phyloP scores from a whole-genome alignment of 2,797 vertebrate genomes.

The Cynopterus sphinx region DNA sequence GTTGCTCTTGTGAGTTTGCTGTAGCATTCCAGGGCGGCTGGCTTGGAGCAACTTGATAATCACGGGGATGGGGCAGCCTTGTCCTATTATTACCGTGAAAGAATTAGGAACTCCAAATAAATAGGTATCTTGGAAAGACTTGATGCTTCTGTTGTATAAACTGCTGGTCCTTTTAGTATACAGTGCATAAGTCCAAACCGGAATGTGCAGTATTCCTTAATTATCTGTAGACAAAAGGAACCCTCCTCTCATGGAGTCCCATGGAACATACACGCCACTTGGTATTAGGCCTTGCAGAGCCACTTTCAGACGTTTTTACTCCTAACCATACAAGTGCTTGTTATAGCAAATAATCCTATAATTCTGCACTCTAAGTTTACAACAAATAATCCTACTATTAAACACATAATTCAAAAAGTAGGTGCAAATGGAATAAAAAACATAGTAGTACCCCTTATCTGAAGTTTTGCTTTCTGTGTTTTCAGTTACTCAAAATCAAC shows the following conservation, averaged over 20 bases:
- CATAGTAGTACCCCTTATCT: not conserved
- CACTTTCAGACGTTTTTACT: not conserved
- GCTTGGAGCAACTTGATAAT: not conserved
- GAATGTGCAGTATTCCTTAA: not conserved
- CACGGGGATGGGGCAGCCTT: not conserved
- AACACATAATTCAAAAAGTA: not conserved
- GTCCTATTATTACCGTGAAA: not conserved
- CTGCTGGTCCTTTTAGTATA: not conserved
- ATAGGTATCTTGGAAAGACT: not conserved
- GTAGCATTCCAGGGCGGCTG: not conserved
- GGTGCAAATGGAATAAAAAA: not conserved
- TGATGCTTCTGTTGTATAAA: not conserved
- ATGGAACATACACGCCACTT: not conserved
- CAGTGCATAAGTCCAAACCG: not conserved
- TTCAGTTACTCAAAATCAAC: not conserved
- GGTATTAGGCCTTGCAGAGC: not conserved
- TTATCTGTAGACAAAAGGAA: not conserved
- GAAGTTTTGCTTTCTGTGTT: not conserved
- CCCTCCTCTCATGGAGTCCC: not conserved
- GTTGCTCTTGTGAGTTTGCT: not conserved
- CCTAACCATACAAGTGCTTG: not conserved
- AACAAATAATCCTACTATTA: conserved; percentile 1
- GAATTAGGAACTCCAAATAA: not conserved
- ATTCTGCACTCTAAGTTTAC: not conserved
- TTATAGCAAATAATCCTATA: not conserved